Percentiles rank a stretch among this genome's conserved stretches.
Conservation (phyloP, 2,888 invertebrate species). For the Andrena fulva region DNA sequence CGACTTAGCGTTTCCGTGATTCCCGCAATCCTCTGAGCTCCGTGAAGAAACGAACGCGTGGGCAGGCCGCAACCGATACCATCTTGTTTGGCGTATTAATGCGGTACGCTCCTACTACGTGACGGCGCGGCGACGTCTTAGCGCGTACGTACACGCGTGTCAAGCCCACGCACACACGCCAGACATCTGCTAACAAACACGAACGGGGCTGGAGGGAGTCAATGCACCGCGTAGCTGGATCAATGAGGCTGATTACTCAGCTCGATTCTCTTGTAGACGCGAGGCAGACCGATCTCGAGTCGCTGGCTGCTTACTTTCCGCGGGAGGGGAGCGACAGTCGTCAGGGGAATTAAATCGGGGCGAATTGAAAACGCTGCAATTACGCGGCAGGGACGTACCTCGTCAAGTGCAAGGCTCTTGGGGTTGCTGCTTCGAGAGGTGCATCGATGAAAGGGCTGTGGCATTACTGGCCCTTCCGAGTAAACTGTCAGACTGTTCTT, state of each 20-base stretch:
- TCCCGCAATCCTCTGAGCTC: slow-evolving; percentile 16
- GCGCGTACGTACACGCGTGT: neutral
- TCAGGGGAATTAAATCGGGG: slow-evolving; percentile 53
- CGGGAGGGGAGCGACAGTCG: slow-evolving; percentile 29
- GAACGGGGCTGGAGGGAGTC: slow-evolving; percentile 56
- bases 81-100: slow-evolving; percentile 54
- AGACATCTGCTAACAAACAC: neutral
- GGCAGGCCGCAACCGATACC: slow-evolving; percentile 16
- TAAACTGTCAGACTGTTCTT: neutral
- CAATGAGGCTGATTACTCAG: slow-evolving; percentile 74
- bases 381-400: slow-evolving; percentile 36
- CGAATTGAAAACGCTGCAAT: slow-evolving; percentile 67
- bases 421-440: neutral
- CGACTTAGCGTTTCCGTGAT: slow-evolving; percentile 36
- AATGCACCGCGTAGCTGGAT: slow-evolving; percentile 71
- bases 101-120: slow-evolving; percentile 22
- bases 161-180: slow-evolving; percentile 15
- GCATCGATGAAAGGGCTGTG: neutral
- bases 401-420: slow-evolving; percentile 44
- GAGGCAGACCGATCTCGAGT: slow-evolving; percentile 59
- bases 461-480: neutral
- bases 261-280: slow-evolving; percentile 65
- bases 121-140: slow-evolving; percentile 36
- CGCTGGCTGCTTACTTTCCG: slow-evolving; percentile 54
- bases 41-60: slow-evolving; percentile 19